phyloP scores from a whole-genome alignment of 2,113 vertebrate genomes.

The Laterallus jamaicensis region DNA sequence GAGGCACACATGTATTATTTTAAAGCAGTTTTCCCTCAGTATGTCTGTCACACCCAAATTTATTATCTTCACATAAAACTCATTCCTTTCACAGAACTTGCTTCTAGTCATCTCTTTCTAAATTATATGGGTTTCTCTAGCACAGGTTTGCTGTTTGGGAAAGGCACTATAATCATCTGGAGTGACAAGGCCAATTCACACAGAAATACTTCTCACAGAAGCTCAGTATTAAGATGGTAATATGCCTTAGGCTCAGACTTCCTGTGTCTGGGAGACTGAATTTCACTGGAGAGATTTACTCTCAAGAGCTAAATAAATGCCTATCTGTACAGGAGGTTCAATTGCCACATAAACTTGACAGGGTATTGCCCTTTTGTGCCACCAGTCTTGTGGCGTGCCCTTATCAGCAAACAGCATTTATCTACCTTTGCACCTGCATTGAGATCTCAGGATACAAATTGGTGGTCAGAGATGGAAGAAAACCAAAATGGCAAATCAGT shows the following conservation, averaged over 20 bases:
- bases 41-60: constrained; percentile 5
- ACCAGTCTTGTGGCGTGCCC: not conserved
- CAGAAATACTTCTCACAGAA: not conserved
- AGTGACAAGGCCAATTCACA: not conserved
- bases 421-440: not conserved
- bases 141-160: not conserved
- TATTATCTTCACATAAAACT: constrained; percentile 16
- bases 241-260: not conserved
- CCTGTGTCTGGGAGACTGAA: not conserved
- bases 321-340: not conserved
- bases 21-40: constrained; percentile 22
- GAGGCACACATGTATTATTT: constrained; percentile 14
- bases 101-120: not conserved
- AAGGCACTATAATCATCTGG: not conserved
- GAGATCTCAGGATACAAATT: not conserved
- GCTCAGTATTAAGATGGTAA: not conserved
- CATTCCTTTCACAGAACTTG: constrained; percentile 1
- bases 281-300: not conserved
- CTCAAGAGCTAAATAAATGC: constrained; percentile 5
- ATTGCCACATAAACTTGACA: not conserved
- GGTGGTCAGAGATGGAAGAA: not conserved
- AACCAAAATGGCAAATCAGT: not conserved
- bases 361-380: not conserved
- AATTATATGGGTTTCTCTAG: not conserved
- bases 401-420: not conserved